Base-by-base conservation (phyloP, 2,888 invertebrate species). In the Leptura quadrifasciata region DNA sequence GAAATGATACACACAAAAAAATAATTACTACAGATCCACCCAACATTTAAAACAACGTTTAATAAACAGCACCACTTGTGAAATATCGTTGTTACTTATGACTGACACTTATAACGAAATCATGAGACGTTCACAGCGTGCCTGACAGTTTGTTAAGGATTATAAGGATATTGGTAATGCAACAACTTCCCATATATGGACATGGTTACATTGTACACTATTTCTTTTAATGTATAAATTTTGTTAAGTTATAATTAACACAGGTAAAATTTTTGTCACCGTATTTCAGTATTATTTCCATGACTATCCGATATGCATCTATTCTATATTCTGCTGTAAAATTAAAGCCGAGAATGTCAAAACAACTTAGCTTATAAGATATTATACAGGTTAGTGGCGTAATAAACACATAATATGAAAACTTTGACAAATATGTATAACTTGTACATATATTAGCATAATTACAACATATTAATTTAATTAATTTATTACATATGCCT, bases 161-260 rank as follows among this genome's bases (percentile, higher is more conserved):
- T 52, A 47, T 58, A 35, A 71, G 71, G 52, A 71, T 60, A 71
- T 60, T 60, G 60, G 65, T 57, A 71, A 52, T 52, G 54, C 47
- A 61, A 71, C 71, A 71, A 71, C 71, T 18, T 71, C 24, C 71
- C 71, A 47, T 71, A 71, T 71, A 71, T 35, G 60, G 69, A 27
- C 61, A 18, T 27, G 24, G 47, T 35, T n/a, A 71, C 71, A 52
- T 61, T 71, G 71, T 71, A 52, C 61, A 47, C 54, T 60, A 52
- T 47, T 71, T 52, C 69, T 69, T 71, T 61, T 61, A 71, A 71
- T 60, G 65, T 65, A 39, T 21, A 65, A 65, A 65, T 65, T 39
- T 47, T 65, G 63, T 63, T 35, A 8, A 35, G 63, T 63, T 63
- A 39, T 63, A 63, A 63, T 63, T 63, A 63, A 63, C 35, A 18